These are phyloP conservation scores for Drosophila rellima DNA, from an alignment of 2,888 invertebrate genomes.

Conservation along the genomic window DNA sequence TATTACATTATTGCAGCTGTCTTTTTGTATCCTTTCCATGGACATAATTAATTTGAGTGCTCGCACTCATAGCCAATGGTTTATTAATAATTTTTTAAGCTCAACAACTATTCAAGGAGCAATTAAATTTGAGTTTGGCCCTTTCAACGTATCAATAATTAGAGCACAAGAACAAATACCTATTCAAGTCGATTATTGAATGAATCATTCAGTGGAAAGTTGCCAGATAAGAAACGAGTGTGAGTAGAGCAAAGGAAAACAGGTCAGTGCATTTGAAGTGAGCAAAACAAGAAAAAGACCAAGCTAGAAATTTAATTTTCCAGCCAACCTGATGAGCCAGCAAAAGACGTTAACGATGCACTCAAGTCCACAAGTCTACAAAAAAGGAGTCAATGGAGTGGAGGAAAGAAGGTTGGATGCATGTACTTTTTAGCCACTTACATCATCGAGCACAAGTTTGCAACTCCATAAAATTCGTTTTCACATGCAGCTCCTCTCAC, in stretches of 20 bases:
- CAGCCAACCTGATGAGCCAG: conserved; percentile 37
- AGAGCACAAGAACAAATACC: conserved; percentile 10
- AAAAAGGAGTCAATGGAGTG: background rate
- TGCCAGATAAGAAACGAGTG: conserved; percentile 25
- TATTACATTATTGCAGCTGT: conserved; percentile 16
- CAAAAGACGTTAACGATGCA: conserved; percentile 62
- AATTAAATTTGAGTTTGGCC: conserved; percentile 7
- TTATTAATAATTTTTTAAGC: conserved; percentile 22
- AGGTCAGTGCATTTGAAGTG: conserved; percentile 60
- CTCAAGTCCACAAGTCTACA: conserved; percentile 31
- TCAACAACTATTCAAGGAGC: conserved; percentile 8
- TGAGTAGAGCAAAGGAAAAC: conserved; percentile 33
- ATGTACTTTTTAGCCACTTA: conserved; percentile 68
- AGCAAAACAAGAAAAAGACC: background rate
- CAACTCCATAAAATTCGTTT: conserved; percentile 64
- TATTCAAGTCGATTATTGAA: conserved; percentile 24
- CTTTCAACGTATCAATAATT: conserved; percentile 19
- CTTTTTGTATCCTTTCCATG: background rate
- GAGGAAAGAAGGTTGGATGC: conserved; percentile 6
- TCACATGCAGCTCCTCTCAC: conserved; percentile 37
- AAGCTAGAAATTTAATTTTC: conserved; percentile 44
- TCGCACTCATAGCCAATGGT: background rate
- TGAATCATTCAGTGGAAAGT: conserved; percentile 21
- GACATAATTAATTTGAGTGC: conserved; percentile 20
- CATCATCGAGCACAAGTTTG: conserved; percentile 74